Conservation (phyloP, 2,113 vertebrate species). For the Ramphastos sulfuratus region DNA sequence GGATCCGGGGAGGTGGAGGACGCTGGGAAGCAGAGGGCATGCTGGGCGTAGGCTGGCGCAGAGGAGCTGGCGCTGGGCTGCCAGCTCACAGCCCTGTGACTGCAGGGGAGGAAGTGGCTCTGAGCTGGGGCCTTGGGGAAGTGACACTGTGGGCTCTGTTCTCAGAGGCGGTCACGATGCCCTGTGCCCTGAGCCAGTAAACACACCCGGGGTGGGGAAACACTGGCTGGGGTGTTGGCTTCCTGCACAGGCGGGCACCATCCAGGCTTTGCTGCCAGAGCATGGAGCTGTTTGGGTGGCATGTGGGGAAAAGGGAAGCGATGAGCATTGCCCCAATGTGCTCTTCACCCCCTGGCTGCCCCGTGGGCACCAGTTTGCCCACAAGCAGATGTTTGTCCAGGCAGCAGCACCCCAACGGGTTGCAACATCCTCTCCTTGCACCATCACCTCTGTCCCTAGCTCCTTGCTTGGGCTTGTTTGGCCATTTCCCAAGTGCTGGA, state of each 20-base stretch:
- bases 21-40: rapidly evolving
- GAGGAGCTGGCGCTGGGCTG: neutral
- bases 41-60: neutral
- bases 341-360: neutral
- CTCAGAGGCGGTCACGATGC: constrained; percentile 16
- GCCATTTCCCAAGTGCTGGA: neutral
- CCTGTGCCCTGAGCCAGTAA: neutral
- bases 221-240: constrained; percentile 33
- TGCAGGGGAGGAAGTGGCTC: constrained; percentile 42
- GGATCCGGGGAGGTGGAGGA: neutral
- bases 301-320: neutral
- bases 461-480: neutral
- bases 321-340: neutral
- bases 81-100: constrained; percentile 56
- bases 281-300: neutral
- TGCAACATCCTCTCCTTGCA: neutral
- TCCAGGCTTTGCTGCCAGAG: neutral
- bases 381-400: neutral
- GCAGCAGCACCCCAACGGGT: neutral
- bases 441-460: neutral
- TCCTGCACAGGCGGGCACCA: neutral
- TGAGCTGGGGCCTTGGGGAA: neutral
- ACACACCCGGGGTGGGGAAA: neutral
- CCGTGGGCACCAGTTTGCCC: neutral
- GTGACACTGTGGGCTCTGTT: constrained; percentile 63